Base-by-base conservation (phyloP, 2,888 invertebrate species). In the Synergus gifuensis region DNA sequence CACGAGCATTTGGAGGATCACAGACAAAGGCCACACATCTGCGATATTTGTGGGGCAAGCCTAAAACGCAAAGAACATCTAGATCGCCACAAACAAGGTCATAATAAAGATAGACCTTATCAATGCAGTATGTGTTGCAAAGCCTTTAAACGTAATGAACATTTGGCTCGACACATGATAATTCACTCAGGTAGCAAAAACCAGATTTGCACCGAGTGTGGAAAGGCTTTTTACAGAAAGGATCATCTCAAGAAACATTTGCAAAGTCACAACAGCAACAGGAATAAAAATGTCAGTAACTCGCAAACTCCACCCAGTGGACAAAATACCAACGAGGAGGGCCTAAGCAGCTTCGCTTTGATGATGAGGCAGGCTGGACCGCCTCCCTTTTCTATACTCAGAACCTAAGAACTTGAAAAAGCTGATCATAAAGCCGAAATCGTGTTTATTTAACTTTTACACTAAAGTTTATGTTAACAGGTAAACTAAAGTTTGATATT, bases 101-200 rank as follows among this genome's bases (percentile, higher is more conserved):
- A 96, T 92, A 96, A 96, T 91, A 96, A 96, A 3, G 96, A 96
- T 91, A 93, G 96, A 88, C 96, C 97, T 63, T 96, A 96, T 91
- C 95, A 96, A 78, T 97, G 97, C 92, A 94, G 94, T 78, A 95
- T 96, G 80, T 97, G 97, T 88, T 94, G 95, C 91, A 96, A 97
- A 92, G 96, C 95, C 7, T 96, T 96, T 93, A 96, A 97, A 92
- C 94, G 97, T 54, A 95, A 96, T 87, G 97, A 97, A 89, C 97
- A 97, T 88, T 94, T 97, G 87, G 96, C 96, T 90, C 94, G 97
- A 83, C 97, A 97, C 93, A 95, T 95, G 89, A 96, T 97, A 86
- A 97, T 96, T 89, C 97, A 97, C 92, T 96, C 96, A 58, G 97
- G 97, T 66, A 95, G 96, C 91, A 97, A 97, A 93, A 96, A 96